Conservation (phyloP, 2,113 vertebrate genomes). For the Cricetomys ansorgei region DNA sequence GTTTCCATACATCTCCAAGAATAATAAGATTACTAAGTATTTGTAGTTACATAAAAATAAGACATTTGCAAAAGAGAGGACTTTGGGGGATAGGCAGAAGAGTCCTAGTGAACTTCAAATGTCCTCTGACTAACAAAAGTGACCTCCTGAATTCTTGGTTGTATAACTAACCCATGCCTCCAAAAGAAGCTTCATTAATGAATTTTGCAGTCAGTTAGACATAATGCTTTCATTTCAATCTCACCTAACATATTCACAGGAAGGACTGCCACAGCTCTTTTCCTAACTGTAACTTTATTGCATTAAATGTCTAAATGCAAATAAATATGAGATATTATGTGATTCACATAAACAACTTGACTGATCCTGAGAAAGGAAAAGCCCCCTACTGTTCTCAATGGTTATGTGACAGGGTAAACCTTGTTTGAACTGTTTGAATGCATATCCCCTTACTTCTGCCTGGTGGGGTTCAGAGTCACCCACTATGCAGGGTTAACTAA, state of each 20-base stretch:
- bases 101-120: background rate
- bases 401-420: constrained; percentile 51
- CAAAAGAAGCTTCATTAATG: background rate
- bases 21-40: background rate
- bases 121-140: background rate
- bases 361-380: constrained; percentile 76
- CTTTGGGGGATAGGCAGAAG: background rate
- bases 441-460: constrained; percentile 72
- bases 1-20: background rate
- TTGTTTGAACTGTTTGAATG: constrained; percentile 75
- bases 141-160: background rate
- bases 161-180: background rate
- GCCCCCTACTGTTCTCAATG: constrained; percentile 58
- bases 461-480: constrained; percentile 67
- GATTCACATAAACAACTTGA: constrained; percentile 66
- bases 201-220: background rate
- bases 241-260: background rate
- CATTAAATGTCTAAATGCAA: constrained; percentile 75
- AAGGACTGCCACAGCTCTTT: constrained; percentile 52
- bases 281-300: constrained; percentile 64
- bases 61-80: background rate
- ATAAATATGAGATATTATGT: constrained; percentile 70
- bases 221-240: constrained; percentile 33
- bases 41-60: background rate
- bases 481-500: constrained; percentile 69